phyloP scores from a whole-genome alignment of 2,888 invertebrate species.

The Panorpa germanica region DNA sequence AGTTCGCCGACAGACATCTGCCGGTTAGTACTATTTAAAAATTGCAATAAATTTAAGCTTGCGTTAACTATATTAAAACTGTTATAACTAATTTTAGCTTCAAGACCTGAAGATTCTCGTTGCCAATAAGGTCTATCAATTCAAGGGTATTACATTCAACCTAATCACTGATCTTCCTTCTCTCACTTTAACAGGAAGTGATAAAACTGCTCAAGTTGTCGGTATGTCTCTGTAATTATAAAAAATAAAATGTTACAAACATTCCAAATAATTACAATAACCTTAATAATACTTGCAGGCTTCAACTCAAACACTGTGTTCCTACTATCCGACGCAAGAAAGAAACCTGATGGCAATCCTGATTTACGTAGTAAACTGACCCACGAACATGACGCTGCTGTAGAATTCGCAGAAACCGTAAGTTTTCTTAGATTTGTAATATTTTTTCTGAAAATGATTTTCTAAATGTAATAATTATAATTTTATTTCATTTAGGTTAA shows the following conservation, averaged over 20 bases:
- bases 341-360: slow-evolving; percentile 33
- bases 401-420: slow-evolving; percentile 42
- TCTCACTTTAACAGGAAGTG: slow-evolving; percentile 11
- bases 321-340: slow-evolving; percentile 43
- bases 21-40: slow-evolving; percentile 26
- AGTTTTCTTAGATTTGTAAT: slow-evolving; percentile 20
- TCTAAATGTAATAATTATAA: too few species aligned
- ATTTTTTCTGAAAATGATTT: too few species aligned
- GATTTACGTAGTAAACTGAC: slow-evolving; percentile 34
- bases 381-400: slow-evolving; percentile 39
- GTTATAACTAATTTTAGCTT: too few species aligned
- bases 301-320: slow-evolving; percentile 39
- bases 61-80: too few species aligned
- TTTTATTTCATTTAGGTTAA: too few species aligned
- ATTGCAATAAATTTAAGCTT: not conserved
- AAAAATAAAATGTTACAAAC: slow-evolving; percentile 1
- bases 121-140: slow-evolving; percentile 23
- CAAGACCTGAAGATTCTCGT: slow-evolving; percentile 10
- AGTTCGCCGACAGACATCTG: slow-evolving; percentile 33
- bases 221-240: slow-evolving; percentile 16
- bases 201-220: slow-evolving; percentile 19
- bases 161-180: slow-evolving; percentile 2
- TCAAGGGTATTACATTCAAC: slow-evolving; percentile 33
- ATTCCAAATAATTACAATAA: not conserved
- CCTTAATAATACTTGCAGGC: slow-evolving; percentile 20